phyloP scores from a whole-genome alignment of 2,113 vertebrate genomes.

The Lagenorhynchus albirostris region DNA sequence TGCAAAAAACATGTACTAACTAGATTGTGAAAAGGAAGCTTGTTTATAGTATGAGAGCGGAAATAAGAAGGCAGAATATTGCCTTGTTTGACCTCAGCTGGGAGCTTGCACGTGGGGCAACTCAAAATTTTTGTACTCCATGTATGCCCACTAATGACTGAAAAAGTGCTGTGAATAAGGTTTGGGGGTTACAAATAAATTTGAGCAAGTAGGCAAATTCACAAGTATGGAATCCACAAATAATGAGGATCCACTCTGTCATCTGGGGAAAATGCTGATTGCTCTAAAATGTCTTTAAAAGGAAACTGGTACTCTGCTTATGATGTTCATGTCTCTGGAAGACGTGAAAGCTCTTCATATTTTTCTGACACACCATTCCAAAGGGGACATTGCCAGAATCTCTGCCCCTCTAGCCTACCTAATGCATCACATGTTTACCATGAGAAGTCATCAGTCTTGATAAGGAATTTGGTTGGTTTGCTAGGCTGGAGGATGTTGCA shows the following conservation, averaged over 20 bases:
- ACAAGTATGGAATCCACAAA: background rate
- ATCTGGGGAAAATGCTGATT: conserved; percentile 8
- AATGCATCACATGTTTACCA: background rate
- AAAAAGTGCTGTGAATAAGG: background rate
- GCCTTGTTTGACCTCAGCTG: background rate
- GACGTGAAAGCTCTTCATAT: background rate
- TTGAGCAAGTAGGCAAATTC: background rate
- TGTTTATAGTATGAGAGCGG: background rate
- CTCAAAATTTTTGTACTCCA: background rate
- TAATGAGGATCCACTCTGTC: background rate
- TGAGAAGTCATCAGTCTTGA: background rate
- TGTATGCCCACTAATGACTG: background rate
- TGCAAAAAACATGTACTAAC: background rate
- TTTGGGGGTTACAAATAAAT: background rate
- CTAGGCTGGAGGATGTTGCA: background rate
- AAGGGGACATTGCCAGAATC: background rate
- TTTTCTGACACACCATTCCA: background rate
- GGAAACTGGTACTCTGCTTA: background rate
- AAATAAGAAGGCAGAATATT: background rate
- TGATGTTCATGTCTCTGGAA: background rate
- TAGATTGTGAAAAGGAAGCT: background rate
- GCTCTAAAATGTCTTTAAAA: background rate
- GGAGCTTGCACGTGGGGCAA: background rate
- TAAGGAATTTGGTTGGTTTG: background rate
- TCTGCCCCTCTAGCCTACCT: background rate